phyloP scores from a whole-genome alignment of 1,140 invertebrate genomes.

The Bombus polaris region DNA sequence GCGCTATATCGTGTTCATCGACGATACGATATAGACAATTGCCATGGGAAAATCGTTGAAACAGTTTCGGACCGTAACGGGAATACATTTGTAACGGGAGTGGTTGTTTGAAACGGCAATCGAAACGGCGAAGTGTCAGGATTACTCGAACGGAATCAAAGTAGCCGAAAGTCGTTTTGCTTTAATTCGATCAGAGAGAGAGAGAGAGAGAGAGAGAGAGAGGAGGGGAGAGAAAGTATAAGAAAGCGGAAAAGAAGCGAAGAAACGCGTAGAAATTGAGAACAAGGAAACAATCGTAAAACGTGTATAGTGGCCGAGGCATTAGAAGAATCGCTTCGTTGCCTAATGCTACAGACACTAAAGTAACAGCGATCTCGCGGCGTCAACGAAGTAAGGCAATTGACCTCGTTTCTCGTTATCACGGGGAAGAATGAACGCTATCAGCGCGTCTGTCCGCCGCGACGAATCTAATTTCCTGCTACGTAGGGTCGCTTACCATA shows the following conservation, averaged over 20 bases:
- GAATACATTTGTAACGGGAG: neutral
- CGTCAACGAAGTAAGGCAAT: constrained; percentile 46
- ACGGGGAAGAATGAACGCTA: constrained; percentile 38
- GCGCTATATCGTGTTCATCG: neutral
- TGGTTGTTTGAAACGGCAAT: neutral
- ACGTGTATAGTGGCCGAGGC: neutral
- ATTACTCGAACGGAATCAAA: neutral
- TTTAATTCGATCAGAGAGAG: neutral
- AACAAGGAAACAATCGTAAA: neutral
- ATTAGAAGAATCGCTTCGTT: neutral
- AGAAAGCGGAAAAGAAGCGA: neutral
- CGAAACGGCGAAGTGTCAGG: neutral
- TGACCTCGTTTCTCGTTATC: constrained; percentile 63
- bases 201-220: no score
- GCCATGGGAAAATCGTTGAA: neutral
- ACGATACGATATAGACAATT: no score
- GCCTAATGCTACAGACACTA: no score
- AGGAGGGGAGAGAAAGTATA: no score
- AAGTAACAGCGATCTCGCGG: constrained; percentile 16
- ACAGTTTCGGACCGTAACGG: neutral
- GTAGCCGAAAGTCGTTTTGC: neutral
- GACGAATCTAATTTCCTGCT: constrained; percentile 48
- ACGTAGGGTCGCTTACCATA: neutral
- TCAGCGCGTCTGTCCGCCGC: constrained; percentile 47
- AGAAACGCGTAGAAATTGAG: neutral